Evolutionary conservation across 2,113 vertebrate species (phyloP), one percentile per base, ranked within the genome.

Genomic region (Tupaia tana): DNA sequence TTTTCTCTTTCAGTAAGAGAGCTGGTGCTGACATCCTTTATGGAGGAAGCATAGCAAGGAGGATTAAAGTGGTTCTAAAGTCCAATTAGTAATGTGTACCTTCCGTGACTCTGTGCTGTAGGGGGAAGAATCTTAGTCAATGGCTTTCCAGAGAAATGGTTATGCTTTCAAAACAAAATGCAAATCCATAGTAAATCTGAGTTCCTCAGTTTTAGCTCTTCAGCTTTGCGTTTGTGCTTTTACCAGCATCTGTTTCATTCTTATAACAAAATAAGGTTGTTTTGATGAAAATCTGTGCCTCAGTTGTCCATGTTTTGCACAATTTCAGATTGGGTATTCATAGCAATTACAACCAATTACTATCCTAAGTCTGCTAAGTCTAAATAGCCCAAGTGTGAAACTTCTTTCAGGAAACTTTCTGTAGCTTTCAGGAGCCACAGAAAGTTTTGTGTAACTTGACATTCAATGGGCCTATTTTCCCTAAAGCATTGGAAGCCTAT

Each of bases 221-320:
- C 89, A 81, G 43, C 19, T 89, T 85, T n/a, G 52, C 15, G 27
- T 10, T 59, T 25, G 16, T 52, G 58, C 14, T 90, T 27, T 27
- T 67, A 12, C 13, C 43, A 78, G 43, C 61, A 84, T 90, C n/a
- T 74, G 73, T 77, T 90, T 93, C 61, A 56, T 92, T 95, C 82
- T 93, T 96, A 88, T 59, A 64, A 84, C 18, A 90, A 86, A 90
- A 77, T 27, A 14, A 73, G 27, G 73, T 89, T 91, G 83, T 95
- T 84, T 77, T 25, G 61, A 52, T 91, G 66, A 77, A 86, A 71
- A 58, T 24, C 12, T 77, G 64, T 83, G 61, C 89, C 64, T 81
- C 63, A 6, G 18, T 80, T 82, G 69, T 66, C 31, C 64, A 6
- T 69, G 56, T 77, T 86, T 73, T 84, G 61, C 63, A 61, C 3